Conservation (phyloP, 2,113 vertebrate species). For the Entelurus aequoreus region DNA sequence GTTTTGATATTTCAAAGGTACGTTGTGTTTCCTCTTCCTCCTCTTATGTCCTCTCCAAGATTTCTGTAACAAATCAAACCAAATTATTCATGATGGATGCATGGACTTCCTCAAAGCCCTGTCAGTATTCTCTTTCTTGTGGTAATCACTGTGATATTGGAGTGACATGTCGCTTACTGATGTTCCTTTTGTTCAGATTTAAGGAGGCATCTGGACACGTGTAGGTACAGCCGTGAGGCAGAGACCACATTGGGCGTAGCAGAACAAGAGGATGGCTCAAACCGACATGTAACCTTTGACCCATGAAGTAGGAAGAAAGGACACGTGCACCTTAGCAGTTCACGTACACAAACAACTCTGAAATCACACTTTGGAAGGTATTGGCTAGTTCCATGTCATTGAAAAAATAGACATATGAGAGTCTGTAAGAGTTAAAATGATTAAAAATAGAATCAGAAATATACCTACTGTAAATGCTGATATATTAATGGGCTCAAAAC, state of each 20-base stretch:
- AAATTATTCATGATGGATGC: slow-evolving; percentile 70
- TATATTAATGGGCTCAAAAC: slow-evolving; percentile 3
- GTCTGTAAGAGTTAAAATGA: neutral
- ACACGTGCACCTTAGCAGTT: slow-evolving; percentile 10
- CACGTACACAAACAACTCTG: neutral
- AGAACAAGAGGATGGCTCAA: slow-evolving; percentile 25
- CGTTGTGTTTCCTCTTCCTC: slow-evolving; percentile 59
- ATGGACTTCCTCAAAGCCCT: slow-evolving; percentile 63
- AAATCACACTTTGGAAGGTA: neutral
- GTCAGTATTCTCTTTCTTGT: slow-evolving; percentile 65
- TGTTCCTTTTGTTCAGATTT: slow-evolving; percentile 80
- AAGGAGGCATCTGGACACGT: slow-evolving; percentile 69
- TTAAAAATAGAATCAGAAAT: neutral
- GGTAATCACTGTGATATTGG: slow-evolving; percentile 66
- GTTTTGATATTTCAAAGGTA: slow-evolving; percentile 72
- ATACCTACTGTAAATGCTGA: neutral
- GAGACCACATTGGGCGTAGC: slow-evolving; percentile 50
- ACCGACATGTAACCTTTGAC: slow-evolving; percentile 24
- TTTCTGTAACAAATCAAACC: slow-evolving; percentile 69
- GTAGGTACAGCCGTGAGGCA: slow-evolving; percentile 53
- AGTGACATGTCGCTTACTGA: slow-evolving; percentile 56
- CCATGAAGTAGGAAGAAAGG: slow-evolving; percentile 13
- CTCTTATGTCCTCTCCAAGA: slow-evolving; percentile 72
- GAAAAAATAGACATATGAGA: neutral
- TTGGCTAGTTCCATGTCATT: neutral